A percentile compares a stretch with the other conserved stretches of the same genome.
Evolutionary conservation across 2,113 vertebrate genomes (phyloP).

Genomic region (Ceuthmochares aereus): DNA sequence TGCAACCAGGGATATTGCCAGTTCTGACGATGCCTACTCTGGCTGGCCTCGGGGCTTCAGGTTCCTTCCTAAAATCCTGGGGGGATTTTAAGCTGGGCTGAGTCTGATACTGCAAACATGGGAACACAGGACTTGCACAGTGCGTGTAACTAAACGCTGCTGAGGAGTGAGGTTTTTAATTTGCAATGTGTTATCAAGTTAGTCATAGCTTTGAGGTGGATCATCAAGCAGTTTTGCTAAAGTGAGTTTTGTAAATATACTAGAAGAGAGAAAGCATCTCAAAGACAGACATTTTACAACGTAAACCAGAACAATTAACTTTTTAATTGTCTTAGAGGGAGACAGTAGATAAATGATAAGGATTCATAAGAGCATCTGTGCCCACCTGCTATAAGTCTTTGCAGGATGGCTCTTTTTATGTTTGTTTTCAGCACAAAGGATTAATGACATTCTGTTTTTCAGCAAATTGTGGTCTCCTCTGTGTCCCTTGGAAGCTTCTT

Average conservation of each 20-base stretch:
- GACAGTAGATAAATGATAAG: neutral
- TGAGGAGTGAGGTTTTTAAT: neutral
- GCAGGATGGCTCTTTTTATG: neutral
- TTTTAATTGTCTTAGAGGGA: neutral
- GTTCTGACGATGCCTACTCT: rapidly evolving
- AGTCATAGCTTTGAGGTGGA: neutral
- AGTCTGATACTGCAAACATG: neutral
- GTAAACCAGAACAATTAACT: neutral
- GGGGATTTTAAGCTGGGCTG: neutral
- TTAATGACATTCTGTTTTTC: neutral
- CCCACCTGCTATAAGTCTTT: neutral
- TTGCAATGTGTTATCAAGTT: neutral
- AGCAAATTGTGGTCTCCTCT: neutral
- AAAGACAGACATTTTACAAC: neutral
- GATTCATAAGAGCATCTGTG: neutral
- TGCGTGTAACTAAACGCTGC: neutral
- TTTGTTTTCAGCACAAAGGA: neutral
- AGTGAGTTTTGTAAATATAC: neutral
- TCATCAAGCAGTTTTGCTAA: neutral
- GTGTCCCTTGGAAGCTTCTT: neutral
- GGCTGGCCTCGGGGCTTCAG: neutral
- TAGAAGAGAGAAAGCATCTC: neutral
- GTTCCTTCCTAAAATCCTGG: neutral
- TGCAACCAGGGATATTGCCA: neutral
- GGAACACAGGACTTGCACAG: neutral